phyloP scores from a whole-genome alignment of 2,113 vertebrate species.

The Himantopus leucocephalus region DNA sequence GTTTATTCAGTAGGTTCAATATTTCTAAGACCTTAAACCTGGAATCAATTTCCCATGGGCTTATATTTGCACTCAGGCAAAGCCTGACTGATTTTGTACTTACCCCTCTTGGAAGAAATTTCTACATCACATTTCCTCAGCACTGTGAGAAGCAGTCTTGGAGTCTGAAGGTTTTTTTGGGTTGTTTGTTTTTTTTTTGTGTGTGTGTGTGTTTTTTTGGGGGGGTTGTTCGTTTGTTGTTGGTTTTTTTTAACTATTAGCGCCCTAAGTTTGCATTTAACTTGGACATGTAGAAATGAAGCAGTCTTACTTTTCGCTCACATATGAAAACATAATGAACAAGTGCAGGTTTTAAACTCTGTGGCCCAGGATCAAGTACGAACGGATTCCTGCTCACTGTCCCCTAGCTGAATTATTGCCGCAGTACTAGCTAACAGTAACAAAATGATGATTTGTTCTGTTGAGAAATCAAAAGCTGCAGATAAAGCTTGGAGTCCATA shows the following conservation, averaged over 20 bases:
- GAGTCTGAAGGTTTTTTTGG: not conserved
- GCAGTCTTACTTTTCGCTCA: not conserved
- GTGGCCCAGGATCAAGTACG: not conserved
- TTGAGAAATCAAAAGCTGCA: not conserved
- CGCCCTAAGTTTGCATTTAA: not conserved
- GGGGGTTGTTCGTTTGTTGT: rapidly evolving
- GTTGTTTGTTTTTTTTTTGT: not conserved
- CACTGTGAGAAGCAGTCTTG: not conserved
- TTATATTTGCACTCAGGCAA: not conserved
- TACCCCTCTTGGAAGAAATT: not conserved
- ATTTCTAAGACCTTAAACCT: not conserved
- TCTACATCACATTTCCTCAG: not conserved
- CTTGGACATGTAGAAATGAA: not conserved
- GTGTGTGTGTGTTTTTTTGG: too few species aligned
- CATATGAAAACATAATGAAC: not conserved
- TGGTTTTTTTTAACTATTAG: not conserved
- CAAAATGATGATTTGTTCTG: not conserved
- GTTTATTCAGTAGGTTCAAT: not conserved
- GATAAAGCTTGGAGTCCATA: not conserved
- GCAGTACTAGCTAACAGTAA: not conserved
- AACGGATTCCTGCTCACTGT: not conserved
- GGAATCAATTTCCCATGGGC: not conserved
- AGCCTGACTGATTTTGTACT: not conserved
- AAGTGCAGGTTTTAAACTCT: not conserved
- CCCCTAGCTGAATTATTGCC: not conserved